Conservation (phyloP, 2,113 vertebrate species). For the Platycercus adscitus region DNA sequence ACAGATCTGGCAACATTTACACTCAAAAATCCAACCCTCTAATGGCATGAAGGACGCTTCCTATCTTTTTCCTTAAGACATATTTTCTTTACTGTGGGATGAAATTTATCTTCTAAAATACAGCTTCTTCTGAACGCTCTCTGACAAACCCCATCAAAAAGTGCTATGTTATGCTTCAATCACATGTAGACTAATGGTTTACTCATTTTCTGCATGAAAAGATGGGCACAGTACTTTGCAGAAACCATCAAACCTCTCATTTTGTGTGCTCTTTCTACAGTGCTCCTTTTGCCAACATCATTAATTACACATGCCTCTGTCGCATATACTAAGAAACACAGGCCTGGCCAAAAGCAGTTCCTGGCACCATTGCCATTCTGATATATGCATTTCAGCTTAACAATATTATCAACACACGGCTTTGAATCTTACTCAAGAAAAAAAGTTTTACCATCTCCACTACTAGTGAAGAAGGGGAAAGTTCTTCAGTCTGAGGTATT, state of each 20-base stretch:
- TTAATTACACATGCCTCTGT: constrained; percentile 65
- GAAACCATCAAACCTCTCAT: constrained; percentile 68
- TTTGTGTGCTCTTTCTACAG: constrained; percentile 33
- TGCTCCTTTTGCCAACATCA: constrained; percentile 68
- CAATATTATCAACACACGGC: constrained; percentile 55
- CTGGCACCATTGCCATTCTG: constrained; percentile 49
- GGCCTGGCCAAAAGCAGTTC: constrained; percentile 62
- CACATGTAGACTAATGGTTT: constrained; percentile 60
- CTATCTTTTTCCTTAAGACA: constrained; percentile 13
- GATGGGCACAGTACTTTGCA: constrained; percentile 61
- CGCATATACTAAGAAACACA: constrained; percentile 57
- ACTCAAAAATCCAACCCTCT: not conserved
- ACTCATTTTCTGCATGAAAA: constrained; percentile 71
- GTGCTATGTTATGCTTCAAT: constrained; percentile 53
- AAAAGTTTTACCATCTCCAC: not conserved
- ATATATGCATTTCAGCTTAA: constrained; percentile 61
- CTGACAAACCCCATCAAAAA: constrained; percentile 64
- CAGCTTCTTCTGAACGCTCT: constrained; percentile 42
- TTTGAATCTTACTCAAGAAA: constrained; percentile 1
- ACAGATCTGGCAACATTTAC: not conserved
- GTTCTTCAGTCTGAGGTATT: not conserved
- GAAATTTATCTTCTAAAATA: constrained; percentile 45
- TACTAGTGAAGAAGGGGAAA: not conserved
- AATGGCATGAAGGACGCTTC: not conserved
- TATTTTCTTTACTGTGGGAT: not conserved